These are phyloP conservation scores for Anhinga rufa DNA, from an alignment of 2,113 vertebrate genomes.

Conservation along the genomic window DNA sequence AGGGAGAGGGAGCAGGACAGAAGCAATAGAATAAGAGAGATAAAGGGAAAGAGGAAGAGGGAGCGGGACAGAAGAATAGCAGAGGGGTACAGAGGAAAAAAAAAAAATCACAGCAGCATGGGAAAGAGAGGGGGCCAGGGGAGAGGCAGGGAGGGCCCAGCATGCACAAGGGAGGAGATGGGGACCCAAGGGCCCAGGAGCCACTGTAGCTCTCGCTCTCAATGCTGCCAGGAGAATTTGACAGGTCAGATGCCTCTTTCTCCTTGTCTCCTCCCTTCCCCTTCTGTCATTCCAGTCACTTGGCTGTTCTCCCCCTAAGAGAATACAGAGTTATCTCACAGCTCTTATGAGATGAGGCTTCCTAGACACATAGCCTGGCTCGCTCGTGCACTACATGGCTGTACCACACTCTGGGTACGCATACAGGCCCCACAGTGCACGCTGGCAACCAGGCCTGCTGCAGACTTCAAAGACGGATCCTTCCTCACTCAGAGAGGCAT, in stretches of 20 bases:
- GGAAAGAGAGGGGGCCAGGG: not conserved
- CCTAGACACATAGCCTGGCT: not conserved
- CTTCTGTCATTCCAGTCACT: not conserved
- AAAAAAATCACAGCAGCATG: not conserved
- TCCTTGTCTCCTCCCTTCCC: not conserved
- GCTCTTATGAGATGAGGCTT: not conserved
- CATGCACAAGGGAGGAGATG: too few relatives aligned
- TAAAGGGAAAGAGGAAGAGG: not conserved
- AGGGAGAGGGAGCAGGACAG: too few relatives aligned
- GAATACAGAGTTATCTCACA: too few relatives aligned
- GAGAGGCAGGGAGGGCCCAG: not conserved
- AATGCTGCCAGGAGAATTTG: not conserved
- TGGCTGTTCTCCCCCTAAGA: too few relatives aligned
- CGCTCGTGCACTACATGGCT: accelerated
- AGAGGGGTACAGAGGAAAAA: not conserved
- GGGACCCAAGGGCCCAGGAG: not conserved
- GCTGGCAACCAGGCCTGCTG: not conserved
- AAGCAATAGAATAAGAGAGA: too few relatives aligned
- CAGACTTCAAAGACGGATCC: not conserved
- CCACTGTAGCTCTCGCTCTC: not conserved
- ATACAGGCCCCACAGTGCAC: not conserved
- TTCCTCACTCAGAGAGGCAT: not conserved
- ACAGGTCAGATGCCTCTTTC: not conserved
- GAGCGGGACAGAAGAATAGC: not conserved
- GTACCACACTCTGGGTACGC: accelerated